These are phyloP conservation scores for Unio delphinus DNA, from an alignment of 2,888 invertebrate genomes.

Conservation along the genomic window DNA sequence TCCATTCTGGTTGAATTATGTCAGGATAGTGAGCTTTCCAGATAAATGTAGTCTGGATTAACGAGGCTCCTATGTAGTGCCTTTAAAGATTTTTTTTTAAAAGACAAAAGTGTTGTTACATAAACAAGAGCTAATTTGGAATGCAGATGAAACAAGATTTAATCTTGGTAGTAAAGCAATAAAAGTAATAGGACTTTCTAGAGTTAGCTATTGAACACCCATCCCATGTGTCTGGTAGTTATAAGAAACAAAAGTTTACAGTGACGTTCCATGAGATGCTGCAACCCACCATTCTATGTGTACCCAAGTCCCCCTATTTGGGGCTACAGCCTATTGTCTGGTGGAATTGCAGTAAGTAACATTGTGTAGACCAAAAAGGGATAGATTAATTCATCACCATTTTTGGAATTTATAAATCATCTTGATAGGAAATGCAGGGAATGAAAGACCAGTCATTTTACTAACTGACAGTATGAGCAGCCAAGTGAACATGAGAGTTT, in stretches of 20 bases:
- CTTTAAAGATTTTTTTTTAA: not conserved
- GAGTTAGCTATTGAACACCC: not conserved
- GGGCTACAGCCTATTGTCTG: not conserved
- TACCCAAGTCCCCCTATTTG: no score
- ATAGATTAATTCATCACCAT: constrained; percentile 3
- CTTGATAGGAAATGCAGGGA: not conserved
- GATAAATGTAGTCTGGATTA: no score
- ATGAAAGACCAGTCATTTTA: constrained; percentile 2
- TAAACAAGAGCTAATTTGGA: not conserved
- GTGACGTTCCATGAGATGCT: not conserved
- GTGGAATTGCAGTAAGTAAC: not conserved
- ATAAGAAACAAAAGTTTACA: no score
- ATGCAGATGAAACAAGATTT: constrained; percentile 2
- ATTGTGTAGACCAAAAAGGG: constrained; percentile 2
- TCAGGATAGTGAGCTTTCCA: no score
- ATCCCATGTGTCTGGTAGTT: no score
- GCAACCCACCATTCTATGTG: not conserved
- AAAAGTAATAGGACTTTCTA: not conserved
- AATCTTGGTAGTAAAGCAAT: not conserved
- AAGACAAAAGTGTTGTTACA: not conserved
- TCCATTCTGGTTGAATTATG: no score
- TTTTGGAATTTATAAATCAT: constrained; percentile 3
- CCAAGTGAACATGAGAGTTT: constrained; percentile 2
- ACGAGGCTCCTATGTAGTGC: no score
- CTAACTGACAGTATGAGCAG: constrained; percentile 4